Base-by-base conservation (phyloP, 30 jellyfish, hydroid and myxozoan genomes). In the Catostylus mosaicus region DNA sequence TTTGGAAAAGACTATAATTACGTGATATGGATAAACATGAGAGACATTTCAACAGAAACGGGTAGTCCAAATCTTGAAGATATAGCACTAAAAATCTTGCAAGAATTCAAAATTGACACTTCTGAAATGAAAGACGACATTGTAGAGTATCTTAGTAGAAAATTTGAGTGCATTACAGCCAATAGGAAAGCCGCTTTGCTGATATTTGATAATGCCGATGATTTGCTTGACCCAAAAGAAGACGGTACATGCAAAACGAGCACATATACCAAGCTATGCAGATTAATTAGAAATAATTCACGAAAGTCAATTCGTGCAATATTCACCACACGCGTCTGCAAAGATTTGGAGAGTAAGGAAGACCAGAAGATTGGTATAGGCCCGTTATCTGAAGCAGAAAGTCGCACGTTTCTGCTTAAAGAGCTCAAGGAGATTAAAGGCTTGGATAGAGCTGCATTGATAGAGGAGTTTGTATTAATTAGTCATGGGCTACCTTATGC, bases 131-230 rank as follows among this genome's bases (percentile, higher is more conserved):
- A 72, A 72, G 48, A 45, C 10, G 59, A 46, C 12, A 45, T 40
- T 32, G 51, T 40, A 1, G 27, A 30, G 14, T 22, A 18, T 9
- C 83, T 72, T 14, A 40, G 7, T 47, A 40, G 1, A 30, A 72
- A 72, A 35, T 45, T 72, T 35, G 66, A 48, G 23, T 19, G 1
- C 19, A 72, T 72, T 19, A 40, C 83, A n/a, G 67, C 73, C 3
- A 72, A 47, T 29, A 29, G 22, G 14, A 72, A 45, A 61, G 24
- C 19, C 12, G 83, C 83, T 6, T 45, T 72, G 46, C 27, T 72
- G 9, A 72, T 72, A 1, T 72, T 72, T 26, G 83, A 72, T 43
- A 72, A 72, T n/a, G 83, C 83, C 19, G 83, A 72, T 46, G 40
- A 30, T 40, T 45, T 72, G 51, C 14, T 46, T 27, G 22, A 30